These are phyloP conservation scores for Trimorus sp. DNA, from an alignment of 2,888 invertebrate species.

Conservation along the genomic window DNA sequence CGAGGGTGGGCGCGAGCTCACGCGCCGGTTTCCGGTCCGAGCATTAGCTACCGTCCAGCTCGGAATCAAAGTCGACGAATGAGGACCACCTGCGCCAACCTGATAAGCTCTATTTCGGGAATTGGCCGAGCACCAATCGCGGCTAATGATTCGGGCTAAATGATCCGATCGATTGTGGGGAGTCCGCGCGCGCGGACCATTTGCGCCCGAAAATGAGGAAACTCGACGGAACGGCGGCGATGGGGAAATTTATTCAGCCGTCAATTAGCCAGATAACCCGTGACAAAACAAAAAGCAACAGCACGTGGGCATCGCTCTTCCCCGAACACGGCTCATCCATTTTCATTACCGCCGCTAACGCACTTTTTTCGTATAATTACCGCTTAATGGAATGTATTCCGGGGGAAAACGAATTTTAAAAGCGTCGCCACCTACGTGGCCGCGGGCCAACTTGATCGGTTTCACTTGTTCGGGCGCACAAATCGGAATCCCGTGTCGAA, in stretches of 20 bases:
- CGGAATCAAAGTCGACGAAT: conserved; percentile 54
- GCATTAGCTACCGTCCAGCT: conserved; percentile 56
- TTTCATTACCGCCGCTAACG: conserved; percentile 16
- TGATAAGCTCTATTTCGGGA: conserved; percentile 52
- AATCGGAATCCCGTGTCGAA: too few relatives aligned
- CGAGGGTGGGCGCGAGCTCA: conserved; percentile 56
- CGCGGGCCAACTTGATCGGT: too few relatives aligned
- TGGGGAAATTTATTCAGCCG: conserved; percentile 57
- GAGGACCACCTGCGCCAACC: conserved; percentile 56
- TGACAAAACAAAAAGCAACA: neutral
- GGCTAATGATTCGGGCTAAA: conserved; percentile 43
- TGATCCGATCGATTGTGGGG: conserved; percentile 37
- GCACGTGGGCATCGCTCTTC: conserved; percentile 20
- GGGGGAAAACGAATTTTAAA: conserved; percentile 18
- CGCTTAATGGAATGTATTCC: conserved; percentile 20
- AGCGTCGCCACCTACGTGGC: conserved; percentile 6
- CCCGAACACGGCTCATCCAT: neutral
- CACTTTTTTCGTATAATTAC: conserved; percentile 26
- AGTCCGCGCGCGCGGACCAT: conserved; percentile 21
- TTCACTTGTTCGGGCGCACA: too few relatives aligned
- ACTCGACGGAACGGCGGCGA: conserved; percentile 38
- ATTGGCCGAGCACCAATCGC: conserved; percentile 35
- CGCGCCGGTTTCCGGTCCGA: conserved; percentile 55
- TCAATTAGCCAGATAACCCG: conserved; percentile 47
- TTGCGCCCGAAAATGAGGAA: conserved; percentile 51